Percentiles rank a stretch among this genome's conserved stretches.
Evolutionary conservation across 2,113 vertebrate genomes (phyloP).

Genomic region (Irena cyanogastra): DNA sequence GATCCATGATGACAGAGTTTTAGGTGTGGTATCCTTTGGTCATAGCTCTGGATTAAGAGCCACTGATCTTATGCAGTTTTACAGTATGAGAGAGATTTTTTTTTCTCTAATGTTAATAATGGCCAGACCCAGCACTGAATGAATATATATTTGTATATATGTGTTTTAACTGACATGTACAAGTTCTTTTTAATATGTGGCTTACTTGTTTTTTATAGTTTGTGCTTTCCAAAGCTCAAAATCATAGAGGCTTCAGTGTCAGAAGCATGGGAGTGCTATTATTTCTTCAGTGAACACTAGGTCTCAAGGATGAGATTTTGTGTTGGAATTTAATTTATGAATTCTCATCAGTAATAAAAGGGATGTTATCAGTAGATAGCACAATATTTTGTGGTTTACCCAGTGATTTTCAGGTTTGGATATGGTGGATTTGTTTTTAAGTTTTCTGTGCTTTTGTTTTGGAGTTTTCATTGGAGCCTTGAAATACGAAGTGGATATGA

Average conservation of each 20-base stretch:
- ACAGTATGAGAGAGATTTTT: neutral
- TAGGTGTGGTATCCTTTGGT: neutral
- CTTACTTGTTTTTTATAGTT: neutral
- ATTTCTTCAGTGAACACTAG: neutral
- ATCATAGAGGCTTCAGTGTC: neutral
- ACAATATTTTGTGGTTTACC: fast-evolving
- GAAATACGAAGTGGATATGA: neutral
- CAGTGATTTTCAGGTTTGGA: neutral
- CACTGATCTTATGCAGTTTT: neutral
- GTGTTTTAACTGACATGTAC: neutral
- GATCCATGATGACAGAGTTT: neutral
- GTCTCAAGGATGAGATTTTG: neutral
- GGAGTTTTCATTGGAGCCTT: neutral
- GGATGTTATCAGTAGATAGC: neutral
- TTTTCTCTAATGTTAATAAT: neutral
- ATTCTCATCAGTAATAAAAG: neutral
- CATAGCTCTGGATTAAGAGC: neutral
- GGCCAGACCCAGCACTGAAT: neutral
- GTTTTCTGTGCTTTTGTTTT: neutral
- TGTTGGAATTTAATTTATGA: neutral
- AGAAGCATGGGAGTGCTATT: neutral
- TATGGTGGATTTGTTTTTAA: neutral
- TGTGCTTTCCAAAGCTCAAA: neutral
- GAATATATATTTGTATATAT: too few relatives aligned
- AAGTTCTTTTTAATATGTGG: neutral